Base-by-base conservation (phyloP, 30 jellyfish, hydroid and myxozoan species). In the Calvadosia cruxmelitensis region DNA sequence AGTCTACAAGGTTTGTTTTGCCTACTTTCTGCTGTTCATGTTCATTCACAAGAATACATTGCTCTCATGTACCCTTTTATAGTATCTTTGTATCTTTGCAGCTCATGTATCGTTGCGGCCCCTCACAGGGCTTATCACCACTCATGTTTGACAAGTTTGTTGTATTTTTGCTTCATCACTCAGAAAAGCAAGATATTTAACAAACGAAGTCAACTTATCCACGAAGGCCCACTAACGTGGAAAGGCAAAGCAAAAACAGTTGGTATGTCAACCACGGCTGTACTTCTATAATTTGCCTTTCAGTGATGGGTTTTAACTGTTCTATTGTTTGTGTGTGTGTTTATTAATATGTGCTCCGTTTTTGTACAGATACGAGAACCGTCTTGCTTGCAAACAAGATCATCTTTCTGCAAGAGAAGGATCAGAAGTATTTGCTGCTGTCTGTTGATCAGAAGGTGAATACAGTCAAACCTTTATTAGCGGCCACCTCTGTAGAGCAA, bases 191-290 rank as follows among this genome's bases (percentile, higher is more conserved):
- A 89, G 33, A 33, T 89, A 29, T 89, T 89, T 33, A 53, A 50
- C 53, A 76, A 62, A 42, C 62, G 98, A 68, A 82, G 95, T 69
- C 69, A 69, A 3, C 70, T 89, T 3, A 33, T 71, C 29, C 81
- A 77, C 63, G 98, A 89, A 23, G 93, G 88, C 24, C 81, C 31
- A 12, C 24, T 81, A 7, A 66, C 78, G 5, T 78, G 88, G 86
- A 71, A 64, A 64, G 95, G 94, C 24, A 89, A 77, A 77, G 32
- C 77, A 3, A 89, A 89, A 62, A n/a, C 76, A 12, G 66, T 77
- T 52, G 98, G 98, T 89, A 73, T 27, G 98, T 76, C 3, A 42
- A 10, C n/a, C n/a, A n/a, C n/a, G n/a, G n/a, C n/a, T n/a, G n/a
- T n/a, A n/a, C n/a, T n/a, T n/a, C n/a, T n/a, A n/a, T n/a, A n/a